A percentile compares a stretch with the other conserved stretches of the same genome.
These are phyloP conservation scores for Scaeva pyrastri DNA, from an alignment of 2,888 invertebrate species.

Conservation along the genomic window DNA sequence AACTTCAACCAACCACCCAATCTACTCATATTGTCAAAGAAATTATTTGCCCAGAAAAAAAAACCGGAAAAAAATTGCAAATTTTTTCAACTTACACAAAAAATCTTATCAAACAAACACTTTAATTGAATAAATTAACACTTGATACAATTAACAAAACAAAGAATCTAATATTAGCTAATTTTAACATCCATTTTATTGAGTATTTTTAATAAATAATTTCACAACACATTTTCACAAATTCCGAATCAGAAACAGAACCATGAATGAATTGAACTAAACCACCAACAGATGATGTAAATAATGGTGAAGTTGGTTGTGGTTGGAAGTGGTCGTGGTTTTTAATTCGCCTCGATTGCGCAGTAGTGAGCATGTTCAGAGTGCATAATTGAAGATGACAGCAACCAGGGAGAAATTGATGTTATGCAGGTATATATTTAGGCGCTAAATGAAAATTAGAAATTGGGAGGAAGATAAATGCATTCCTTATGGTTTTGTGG, in stretches of 20 bases:
- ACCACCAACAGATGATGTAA: slow-evolving; percentile 67
- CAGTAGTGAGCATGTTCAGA: slow-evolving; percentile 1
- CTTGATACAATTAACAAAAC: background rate
- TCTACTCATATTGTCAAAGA: background rate
- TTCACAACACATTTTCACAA: slow-evolving; percentile 16
- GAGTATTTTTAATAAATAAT: slow-evolving; percentile 19
- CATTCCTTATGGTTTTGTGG: no score
- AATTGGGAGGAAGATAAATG: no score
- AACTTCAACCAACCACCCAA: background rate
- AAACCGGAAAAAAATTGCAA: slow-evolving; percentile 6
- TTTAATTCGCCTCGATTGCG: background rate
- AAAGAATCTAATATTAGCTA: slow-evolving; percentile 16
- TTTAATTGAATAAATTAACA: background rate
- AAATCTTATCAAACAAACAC: background rate
- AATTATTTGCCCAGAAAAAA: background rate
- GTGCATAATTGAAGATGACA: background rate
- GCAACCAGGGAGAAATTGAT: background rate
- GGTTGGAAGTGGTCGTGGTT: background rate
- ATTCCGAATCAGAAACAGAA: no score
- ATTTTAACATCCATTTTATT: slow-evolving; percentile 28
- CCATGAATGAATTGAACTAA: background rate
- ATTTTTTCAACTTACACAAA: background rate
- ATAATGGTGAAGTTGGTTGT: slow-evolving; percentile 68
- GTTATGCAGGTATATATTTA: slow-evolving; percentile 35
- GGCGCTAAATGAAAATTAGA: slow-evolving; percentile 37